phyloP scores from a whole-genome alignment of 2,113 vertebrate genomes.

The Triplophysa rosa region DNA sequence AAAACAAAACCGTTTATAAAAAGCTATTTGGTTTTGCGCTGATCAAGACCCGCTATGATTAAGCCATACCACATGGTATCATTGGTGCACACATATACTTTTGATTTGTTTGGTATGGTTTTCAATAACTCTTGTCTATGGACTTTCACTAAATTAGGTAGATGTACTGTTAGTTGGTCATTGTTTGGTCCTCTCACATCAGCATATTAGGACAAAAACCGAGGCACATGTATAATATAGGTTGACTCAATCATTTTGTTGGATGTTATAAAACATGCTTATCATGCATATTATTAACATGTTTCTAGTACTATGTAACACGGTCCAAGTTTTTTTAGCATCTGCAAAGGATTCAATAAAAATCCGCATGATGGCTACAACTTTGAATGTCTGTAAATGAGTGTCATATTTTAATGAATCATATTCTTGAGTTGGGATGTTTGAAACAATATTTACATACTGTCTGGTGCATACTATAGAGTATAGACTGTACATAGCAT shows the following conservation, averaged over 20 bases:
- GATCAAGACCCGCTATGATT: constrained; percentile 55
- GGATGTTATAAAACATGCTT: constrained; percentile 60
- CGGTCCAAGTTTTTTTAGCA: constrained; percentile 73
- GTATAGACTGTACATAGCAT: not conserved
- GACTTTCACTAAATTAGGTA: constrained; percentile 63
- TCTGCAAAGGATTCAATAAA: constrained; percentile 75
- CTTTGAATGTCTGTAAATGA: constrained; percentile 18
- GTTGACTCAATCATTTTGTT: constrained; percentile 64
- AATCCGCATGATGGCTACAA: constrained; percentile 66
- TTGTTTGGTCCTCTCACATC: constrained; percentile 46
- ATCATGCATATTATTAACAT: constrained; percentile 65
- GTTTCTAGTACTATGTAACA: constrained; percentile 77
- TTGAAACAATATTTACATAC: not conserved
- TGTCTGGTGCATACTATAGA: not conserved
- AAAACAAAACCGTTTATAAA: constrained; percentile 11
- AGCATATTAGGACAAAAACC: constrained; percentile 31
- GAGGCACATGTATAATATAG: constrained; percentile 53
- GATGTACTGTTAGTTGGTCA: constrained; percentile 8
- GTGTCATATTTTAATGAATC: not conserved
- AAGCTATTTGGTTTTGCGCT: constrained; percentile 53
- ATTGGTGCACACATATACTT: constrained; percentile 56
- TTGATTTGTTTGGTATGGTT: constrained; percentile 61
- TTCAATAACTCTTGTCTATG: constrained; percentile 55
- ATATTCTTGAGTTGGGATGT: not conserved
- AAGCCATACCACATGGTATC: constrained; percentile 59